Base-by-base conservation (phyloP, 2,113 vertebrate genomes). In the Cichladusa arquata region DNA sequence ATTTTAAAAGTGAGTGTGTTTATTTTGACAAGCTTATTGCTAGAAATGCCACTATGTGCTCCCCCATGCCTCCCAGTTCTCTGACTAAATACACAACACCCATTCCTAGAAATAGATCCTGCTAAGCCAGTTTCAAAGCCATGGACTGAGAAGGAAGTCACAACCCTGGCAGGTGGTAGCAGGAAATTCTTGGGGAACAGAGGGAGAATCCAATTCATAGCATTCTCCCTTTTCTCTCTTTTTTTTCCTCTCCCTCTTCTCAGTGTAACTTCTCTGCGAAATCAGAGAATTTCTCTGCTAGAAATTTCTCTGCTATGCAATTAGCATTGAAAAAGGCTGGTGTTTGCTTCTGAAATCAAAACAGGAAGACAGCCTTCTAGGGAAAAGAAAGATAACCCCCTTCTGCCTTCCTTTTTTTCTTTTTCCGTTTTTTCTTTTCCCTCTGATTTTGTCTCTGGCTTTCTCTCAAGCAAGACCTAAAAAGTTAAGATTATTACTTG, bases 1-100 rank as follows among this genome's bases (percentile, higher is more conserved):
- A 81, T 96, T 96, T 88, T 71, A 87, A 95, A 96, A 89, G 72
- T 45, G 1, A 90, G 61, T 33, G 47, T 66, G 62, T 80, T 80
- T 87, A 74, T 94, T 86, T 90, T 86, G 86, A 93, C 92, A 94
- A 70, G 51, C n/a, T 48, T 53, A 58, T 56, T 42, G 48, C 66
- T 81, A 45, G 85, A 92, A 93, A 91, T 34, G 50, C 33, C 77
- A 80, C 82, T 82, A 16, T 2, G 6, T 36, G 57, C 77, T 40
- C 61, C 42, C 48, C 31, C 53, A 48, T 45, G 64, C 86, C 66
- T 84, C 81, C n/a, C 56, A 76, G 71, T 12, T 51, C 38, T 81
- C 74, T 9, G 11, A 34, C 69, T 64, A 45, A 67, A 79, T 24
- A 9, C 25, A 51, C 54, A 89, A 12, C 26, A 44, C 12, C 20